Base-by-base conservation (phyloP, 2,797 vertebrate genomes). In the Spinus pinus region DNA sequence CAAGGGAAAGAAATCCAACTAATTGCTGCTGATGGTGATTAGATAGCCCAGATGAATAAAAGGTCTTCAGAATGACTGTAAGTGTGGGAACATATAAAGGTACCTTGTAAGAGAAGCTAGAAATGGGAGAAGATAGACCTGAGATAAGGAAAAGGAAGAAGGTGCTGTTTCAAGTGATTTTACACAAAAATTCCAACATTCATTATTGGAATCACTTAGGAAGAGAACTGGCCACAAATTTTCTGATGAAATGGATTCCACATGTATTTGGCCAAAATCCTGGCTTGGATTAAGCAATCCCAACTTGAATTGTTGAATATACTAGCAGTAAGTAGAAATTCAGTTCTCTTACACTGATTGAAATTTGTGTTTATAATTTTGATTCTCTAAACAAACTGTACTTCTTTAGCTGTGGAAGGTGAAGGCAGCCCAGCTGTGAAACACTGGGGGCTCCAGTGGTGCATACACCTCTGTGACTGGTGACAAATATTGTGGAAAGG, bases 201-300 rank as follows among this genome's bases (percentile, higher is more conserved):
- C 8, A 3, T 46, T 64, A 80, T 1, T 85, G 49, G 47, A 94
- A 84, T 69, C 39, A 46, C 39, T 81, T 72, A 61, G 72, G 37
- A 86, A 72, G 28, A 88, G 39, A 95, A 79, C 44, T 70, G 83
- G 80, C 70, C 53, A 44, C 7, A 4, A 74, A 61, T 93, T 82
- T 90, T 77, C 46, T 67, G 81, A 67, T 71, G 4, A 87, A 94
- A 95, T 90, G 73, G 49, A 70, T 94, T 90, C 81, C 86, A 90
- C 74, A 87, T 92, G 86, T 80, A 74, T 64, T 87, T 90, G 81
- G 81, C 81, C 89, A 82, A 92, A 95, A 61, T 87, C 42, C 39
- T 87, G 57, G 10, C 28, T 85, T 71, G 71, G 78, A 82, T 95
- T 90, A 92, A 87, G 88, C 93, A 95, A 95, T 94, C 79, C 16